Evolutionary conservation across 2,888 invertebrate species (phyloP).

Genomic region (Orthosia incerta): DNA sequence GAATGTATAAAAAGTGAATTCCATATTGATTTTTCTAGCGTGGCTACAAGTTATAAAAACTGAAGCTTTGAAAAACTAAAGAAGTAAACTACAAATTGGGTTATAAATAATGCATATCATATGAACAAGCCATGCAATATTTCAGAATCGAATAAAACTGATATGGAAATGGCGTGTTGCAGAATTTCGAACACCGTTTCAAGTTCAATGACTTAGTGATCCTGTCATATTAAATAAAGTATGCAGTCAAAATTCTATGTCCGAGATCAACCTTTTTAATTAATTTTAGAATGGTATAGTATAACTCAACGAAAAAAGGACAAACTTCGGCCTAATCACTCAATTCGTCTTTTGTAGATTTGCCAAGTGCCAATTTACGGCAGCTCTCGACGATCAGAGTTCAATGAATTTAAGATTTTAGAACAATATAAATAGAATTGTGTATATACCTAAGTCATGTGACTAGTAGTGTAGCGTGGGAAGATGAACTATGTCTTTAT

Average conservation of each 20-base stretch:
- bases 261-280: background rate
- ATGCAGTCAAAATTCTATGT: too few species aligned
- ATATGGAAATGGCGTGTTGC: conserved; percentile 1
- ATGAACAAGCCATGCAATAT: background rate
- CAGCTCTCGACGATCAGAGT: background rate
- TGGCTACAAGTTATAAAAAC: too few species aligned
- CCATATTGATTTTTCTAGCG: background rate
- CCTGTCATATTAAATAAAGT: too few species aligned
- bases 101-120: background rate
- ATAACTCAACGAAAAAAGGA: too few species aligned
- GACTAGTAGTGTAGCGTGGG: conserved; percentile 27
- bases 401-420: conserved; percentile 26
- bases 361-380: background rate
- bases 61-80: too few species aligned
- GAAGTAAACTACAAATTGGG: background rate
- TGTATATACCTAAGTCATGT: conserved; percentile 5
- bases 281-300: background rate
- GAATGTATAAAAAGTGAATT: background rate
- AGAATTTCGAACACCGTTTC: background rate
- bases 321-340: background rate
- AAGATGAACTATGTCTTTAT: conserved; percentile 17
- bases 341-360: background rate
- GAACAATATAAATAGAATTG: conserved; percentile 13
- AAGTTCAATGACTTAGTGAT: background rate
- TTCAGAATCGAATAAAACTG: background rate